phyloP scores from a whole-genome alignment of 2,113 vertebrate genomes.

The Boulengeromyrus knoepffleri region DNA sequence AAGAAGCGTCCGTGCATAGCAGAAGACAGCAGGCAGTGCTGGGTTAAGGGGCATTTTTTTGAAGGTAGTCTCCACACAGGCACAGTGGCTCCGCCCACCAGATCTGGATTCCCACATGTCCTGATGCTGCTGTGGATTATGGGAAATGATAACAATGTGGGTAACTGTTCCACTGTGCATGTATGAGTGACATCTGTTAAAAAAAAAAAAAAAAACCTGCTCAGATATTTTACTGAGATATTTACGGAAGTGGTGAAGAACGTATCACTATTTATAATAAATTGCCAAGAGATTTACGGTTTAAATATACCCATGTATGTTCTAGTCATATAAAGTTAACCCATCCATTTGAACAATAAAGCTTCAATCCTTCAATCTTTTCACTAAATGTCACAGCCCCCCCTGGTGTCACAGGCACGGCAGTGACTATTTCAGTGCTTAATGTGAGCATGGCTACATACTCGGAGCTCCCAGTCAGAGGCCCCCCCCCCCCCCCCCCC shows the following conservation, averaged over 20 bases:
- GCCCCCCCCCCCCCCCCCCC: too few relatives aligned
- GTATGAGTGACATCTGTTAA: not conserved
- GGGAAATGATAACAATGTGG: not conserved
- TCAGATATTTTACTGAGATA: not conserved
- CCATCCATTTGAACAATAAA: conserved; percentile 2
- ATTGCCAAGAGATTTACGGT: not conserved
- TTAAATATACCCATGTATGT: not conserved
- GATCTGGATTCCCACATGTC: not conserved
- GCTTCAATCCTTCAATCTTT: not conserved
- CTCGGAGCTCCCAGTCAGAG: not conserved
- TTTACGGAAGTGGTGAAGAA: not conserved
- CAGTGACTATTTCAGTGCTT: not conserved
- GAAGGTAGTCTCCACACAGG: not conserved
- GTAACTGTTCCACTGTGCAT: not conserved
- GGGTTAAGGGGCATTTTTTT: not conserved
- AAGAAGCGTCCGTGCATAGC: not conserved
- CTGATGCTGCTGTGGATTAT: not conserved
- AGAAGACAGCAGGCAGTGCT: not conserved
- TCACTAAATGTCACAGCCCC: conserved; percentile 9
- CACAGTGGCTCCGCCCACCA: not conserved
- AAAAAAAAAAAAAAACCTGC: not conserved
- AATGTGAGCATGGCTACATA: not conserved
- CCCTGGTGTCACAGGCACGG: not conserved
- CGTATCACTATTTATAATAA: not conserved
- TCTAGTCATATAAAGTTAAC: not conserved